Base-by-base conservation (phyloP, 2,797 vertebrate species). In the Nasua narica region DNA sequence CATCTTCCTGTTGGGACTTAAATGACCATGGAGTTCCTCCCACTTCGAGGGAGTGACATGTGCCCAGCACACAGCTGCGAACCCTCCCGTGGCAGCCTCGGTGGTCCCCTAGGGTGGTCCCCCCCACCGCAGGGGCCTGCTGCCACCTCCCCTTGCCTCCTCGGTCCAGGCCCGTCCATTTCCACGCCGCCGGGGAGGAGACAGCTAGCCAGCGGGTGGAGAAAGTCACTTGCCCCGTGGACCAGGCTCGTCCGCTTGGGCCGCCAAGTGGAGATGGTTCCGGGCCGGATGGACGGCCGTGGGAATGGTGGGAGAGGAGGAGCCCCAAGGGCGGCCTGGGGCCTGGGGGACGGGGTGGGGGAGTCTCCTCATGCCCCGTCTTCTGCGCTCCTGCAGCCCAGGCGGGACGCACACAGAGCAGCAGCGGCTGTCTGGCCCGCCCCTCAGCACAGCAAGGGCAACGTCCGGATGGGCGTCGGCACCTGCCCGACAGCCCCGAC, bases 281-380 rank as follows among this genome's bases (percentile, higher is more conserved):
- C 90, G 29, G 7, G 65, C 78, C 11, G 7, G 15, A 65, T 1
- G 37, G 48, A 52, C 19, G 48, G 40, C 3, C 15, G 32, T 58
- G 56, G 29, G 46, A 60, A 40, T 0, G 3, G 43, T 9, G 16
- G 72, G 65, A 88, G 4, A 65, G 0, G 19, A 69, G 43, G 27
- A 15, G n/a, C 10, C 19, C 12, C 4, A 3, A 11, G 23, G 10
- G 37, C 46, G 11, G 35, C 23, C 67, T 2, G 15, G 19, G 2
- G 14, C 19, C 23, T 50, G 5, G 19, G 19, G 1, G 29, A 27
- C 2, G 1, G 21, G 15, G 23, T n/a, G 35, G 35, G 69, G 0
- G 4, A 25, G 48, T 13, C 32, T 29, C 25, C 50, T 23, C 16
- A n/a, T 1, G 19, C 13, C 56, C 35, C 27, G 7, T 60, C 43